Evolutionary conservation across 2,797 vertebrate species (phyloP).

Genomic region (Pelodytes ibericus): DNA sequence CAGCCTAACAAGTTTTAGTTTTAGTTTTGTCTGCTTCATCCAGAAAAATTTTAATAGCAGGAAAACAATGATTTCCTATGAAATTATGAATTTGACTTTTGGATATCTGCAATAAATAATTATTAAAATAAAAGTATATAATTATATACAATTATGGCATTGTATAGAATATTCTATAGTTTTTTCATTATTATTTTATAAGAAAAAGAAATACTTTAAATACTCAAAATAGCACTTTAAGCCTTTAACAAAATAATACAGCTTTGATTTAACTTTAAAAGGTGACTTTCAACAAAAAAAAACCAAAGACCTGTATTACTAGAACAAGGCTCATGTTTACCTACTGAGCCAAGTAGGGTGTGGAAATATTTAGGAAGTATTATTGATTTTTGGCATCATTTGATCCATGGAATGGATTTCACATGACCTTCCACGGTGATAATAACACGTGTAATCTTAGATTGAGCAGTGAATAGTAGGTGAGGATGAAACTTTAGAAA

Average conservation of each 20-base stretch:
- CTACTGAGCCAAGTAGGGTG: constrained; percentile 59
- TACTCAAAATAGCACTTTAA: no score
- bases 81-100: no score
- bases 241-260: neutral
- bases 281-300: constrained; percentile 68
- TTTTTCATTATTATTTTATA: no score
- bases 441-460: constrained; percentile 70
- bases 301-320: constrained; percentile 59
- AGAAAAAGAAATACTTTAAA: neutral
- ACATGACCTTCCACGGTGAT: constrained; percentile 70
- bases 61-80: no score
- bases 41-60: no score
- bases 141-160: no score
- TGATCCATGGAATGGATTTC: constrained; percentile 71
- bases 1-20: no score
- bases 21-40: no score
- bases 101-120: no score
- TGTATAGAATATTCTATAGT: no score
- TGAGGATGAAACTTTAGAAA: constrained; percentile 57
- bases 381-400: constrained; percentile 72
- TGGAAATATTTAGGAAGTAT: constrained; percentile 65
- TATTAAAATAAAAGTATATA: no score
- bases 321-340: constrained; percentile 60
- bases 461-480: constrained; percentile 58
- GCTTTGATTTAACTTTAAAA: constrained; percentile 60